Base-by-base conservation (phyloP, 2,113 vertebrate species). In the Hylia prasina region DNA sequence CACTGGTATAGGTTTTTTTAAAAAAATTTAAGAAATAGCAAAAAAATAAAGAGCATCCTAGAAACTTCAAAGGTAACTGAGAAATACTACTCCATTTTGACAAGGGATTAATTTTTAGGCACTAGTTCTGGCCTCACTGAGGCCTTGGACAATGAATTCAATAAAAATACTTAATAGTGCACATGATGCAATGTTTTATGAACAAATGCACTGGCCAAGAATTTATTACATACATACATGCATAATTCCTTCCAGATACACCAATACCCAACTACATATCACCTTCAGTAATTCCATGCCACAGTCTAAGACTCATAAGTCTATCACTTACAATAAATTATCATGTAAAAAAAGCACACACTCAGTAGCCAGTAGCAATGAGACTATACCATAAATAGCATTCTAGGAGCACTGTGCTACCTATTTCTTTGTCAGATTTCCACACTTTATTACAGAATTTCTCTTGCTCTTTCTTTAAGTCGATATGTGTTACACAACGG, bases 391-490 rank as follows among this genome's bases (percentile, higher is more conserved):
- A 91, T 37, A 69, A 60, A 61, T 17, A 79, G 27, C 16, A 54
- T 64, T 78, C 25, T 42, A 60, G 56, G 30, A 84, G 23, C 23
- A 85, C 21, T 73, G 11, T 53, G 15, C 65, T 91, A 98, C 98
- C 98, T 95, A 40, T 91, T 86, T n/a, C 42, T 51, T 45, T 77
- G 47, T 57, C 66, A 58, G 80, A 56, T 76, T 82, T 90, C 14
- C 27, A 18, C 13, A 72, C 10, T 93, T 93, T 95, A 15, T 60
- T 80, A 60, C 13, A 90, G 96, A 98, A 97, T 78, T 94, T 98
- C 81, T 98, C 97, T 28, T 95, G 96, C 30, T 98, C 91, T 96
- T 98, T 99, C 61, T 96, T 96, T 60, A 99, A 96, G 94, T 99
- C 96, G 31, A 98, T 97, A 51, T 79, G 98, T 20, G 97, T 92